Base-by-base conservation (phyloP, 1,140 invertebrate species). In the Pemphigus obesinymphae region DNA sequence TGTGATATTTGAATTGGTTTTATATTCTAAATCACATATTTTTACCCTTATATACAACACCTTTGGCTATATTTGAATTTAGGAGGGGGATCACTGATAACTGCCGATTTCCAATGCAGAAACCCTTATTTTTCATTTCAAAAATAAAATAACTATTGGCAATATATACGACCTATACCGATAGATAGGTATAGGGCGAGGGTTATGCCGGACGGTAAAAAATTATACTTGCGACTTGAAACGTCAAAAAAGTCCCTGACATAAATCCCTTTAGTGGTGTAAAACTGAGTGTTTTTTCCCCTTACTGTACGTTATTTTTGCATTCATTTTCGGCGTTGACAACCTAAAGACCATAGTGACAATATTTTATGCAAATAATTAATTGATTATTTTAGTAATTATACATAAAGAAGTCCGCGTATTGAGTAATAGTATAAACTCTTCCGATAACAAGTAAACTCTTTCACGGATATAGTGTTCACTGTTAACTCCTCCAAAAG, bases 61-160 rank as follows among this genome's bases (percentile, higher is more conserved):
- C 23, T 70, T 70, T 3, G 15, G 15, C 43, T 26, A 43, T 70
- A 70, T 70, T 70, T 26, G 23, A 45, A 45, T 70, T 70, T 70
- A 45, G 68, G 29, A 75, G 31, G 50, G 72, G 26, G 72, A 75
- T 53, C 45, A 37, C 50, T n/a, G 72, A 75, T 75, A 75, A 75
- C 45, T 34, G 31, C 45, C 29, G 45, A 55, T 78, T 78, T 78
- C 50, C 50, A 23, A 78, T 40, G 50, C 23, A 23, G 29, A 55
- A 76, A 76, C 53, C 53, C 50, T 58, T 55, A 78, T 78, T 78
- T 78, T 78, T 78, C 75, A 58, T 55, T 58, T 78, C 53, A 58
- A 78, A 4, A 58, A 58, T 43, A 58, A 78, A 78, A 78, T 55
- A 55, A 55, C 75, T 40, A 61, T 78, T n/a, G 29, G 23, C 10